Conservation (phyloP, 2,113 vertebrate species). For the Pantherophis guttatus region DNA sequence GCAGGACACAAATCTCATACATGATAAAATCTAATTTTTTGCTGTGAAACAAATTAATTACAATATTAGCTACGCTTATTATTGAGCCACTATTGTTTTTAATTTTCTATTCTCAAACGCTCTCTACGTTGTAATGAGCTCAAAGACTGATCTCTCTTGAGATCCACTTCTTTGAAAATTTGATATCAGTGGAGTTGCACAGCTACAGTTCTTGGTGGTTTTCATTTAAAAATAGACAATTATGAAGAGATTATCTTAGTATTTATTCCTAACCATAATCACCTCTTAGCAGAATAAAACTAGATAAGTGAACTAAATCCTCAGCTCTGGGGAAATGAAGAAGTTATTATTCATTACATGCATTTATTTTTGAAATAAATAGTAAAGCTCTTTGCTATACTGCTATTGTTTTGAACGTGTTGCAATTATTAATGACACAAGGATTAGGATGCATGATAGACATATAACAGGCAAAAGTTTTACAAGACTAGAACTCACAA, state of each 20-base stretch:
- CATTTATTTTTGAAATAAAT: background rate
- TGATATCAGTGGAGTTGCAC: background rate
- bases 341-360: background rate
- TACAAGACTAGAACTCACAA: background rate
- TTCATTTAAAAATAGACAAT: background rate
- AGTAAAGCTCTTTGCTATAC: background rate
- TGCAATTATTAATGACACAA: background rate
- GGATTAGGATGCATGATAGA: background rate
- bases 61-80: background rate
- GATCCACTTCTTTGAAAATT: background rate
- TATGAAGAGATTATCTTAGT: background rate
- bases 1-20: background rate
- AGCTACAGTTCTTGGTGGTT: background rate
- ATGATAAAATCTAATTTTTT: background rate
- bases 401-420: background rate
- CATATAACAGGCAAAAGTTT: background rate
- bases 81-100: background rate
- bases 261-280: background rate
- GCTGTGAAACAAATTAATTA: background rate
- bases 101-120: background rate
- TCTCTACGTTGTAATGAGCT: background rate
- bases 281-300: background rate
- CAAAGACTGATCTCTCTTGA: background rate
- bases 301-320: background rate
- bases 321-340: background rate